A percentile compares a stretch with the other conserved stretches of the same genome.
phyloP scores from a whole-genome alignment of 2,888 invertebrate species.

The Drosophila neonasuta region DNA sequence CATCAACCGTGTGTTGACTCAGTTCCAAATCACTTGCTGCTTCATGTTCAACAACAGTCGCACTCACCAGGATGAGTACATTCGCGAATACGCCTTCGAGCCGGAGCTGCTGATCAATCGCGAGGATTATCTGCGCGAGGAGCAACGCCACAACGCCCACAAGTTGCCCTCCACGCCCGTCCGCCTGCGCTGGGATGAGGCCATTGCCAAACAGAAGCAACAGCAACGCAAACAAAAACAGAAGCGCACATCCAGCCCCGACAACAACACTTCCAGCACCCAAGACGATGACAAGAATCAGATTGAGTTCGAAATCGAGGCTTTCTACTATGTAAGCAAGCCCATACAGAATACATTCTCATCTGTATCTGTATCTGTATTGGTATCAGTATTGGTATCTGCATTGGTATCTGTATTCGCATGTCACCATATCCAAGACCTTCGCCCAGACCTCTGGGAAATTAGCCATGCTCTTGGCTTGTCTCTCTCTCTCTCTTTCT shows the following conservation, averaged over 20 bases:
- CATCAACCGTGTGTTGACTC: slow-evolving; percentile 19
- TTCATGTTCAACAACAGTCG: slow-evolving; percentile 78
- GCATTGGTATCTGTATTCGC: too few species aligned
- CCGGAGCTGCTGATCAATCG: slow-evolving; percentile 80
- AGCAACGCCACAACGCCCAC: slow-evolving; percentile 50
- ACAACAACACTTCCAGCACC: slow-evolving; percentile 60
- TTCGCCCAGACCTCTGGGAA: slow-evolving; percentile 55
- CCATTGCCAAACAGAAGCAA: slow-evolving; percentile 69
- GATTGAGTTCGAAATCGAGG: slow-evolving; percentile 81
- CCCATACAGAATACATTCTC: too few species aligned
- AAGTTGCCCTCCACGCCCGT: slow-evolving; percentile 64
- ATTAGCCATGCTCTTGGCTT: slow-evolving; percentile 40
- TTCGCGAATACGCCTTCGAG: slow-evolving; percentile 81
- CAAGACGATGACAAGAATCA: slow-evolving; percentile 73
- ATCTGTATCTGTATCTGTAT: too few species aligned
- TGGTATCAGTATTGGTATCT: too few species aligned
- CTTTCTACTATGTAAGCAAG: slow-evolving; percentile 81
- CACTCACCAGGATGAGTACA: slow-evolving; percentile 79
- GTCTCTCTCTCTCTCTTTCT: slow-evolving; percentile 22
- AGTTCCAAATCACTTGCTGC: slow-evolving; percentile 56
- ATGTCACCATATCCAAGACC: slow-evolving; percentile 21
- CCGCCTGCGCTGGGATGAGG: slow-evolving; percentile 69
- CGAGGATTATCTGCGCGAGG: slow-evolving; percentile 77
- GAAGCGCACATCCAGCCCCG: slow-evolving; percentile 66
- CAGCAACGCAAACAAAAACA: slow-evolving; percentile 45